phyloP scores from a whole-genome alignment of 2,797 vertebrate genomes.

The Fringilla coelebs region DNA sequence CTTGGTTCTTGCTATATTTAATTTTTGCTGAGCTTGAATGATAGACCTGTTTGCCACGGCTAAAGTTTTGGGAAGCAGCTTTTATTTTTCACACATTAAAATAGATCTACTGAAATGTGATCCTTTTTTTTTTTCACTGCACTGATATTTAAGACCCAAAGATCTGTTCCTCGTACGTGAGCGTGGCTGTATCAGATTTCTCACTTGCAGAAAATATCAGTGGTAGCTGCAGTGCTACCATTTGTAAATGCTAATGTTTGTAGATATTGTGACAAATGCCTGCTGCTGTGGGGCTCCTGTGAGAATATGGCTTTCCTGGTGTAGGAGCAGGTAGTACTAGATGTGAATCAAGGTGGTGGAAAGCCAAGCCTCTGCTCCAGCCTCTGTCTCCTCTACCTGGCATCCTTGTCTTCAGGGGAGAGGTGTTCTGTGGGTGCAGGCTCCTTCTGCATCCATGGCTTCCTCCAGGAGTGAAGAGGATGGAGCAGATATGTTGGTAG shows the following conservation, averaged over 20 bases:
- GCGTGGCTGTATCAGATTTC: background rate
- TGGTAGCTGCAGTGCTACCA: background rate
- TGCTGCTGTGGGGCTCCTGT: background rate
- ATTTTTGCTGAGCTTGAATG: background rate
- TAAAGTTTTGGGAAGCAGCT: background rate
- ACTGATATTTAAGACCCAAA: background rate
- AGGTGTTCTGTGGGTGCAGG: background rate
- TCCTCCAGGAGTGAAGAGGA: background rate
- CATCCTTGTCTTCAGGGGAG: background rate
- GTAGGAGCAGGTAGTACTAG: background rate
- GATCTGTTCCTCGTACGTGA: background rate
- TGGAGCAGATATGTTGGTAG: background rate
- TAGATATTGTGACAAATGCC: background rate
- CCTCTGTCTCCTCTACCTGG: background rate
- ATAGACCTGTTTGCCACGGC: background rate
- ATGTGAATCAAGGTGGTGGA: accelerated
- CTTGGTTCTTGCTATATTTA: background rate
- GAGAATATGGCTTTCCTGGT: background rate
- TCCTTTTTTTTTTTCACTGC: background rate
- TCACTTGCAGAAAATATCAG: background rate
- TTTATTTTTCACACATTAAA: slow-evolving; percentile 12
- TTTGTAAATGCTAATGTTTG: background rate
- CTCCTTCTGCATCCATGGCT: background rate
- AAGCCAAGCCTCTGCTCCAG: background rate
- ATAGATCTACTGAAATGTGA: background rate